Conservation (phyloP, 2,113 vertebrate genomes). For the Epinephelus cyanopodus region DNA sequence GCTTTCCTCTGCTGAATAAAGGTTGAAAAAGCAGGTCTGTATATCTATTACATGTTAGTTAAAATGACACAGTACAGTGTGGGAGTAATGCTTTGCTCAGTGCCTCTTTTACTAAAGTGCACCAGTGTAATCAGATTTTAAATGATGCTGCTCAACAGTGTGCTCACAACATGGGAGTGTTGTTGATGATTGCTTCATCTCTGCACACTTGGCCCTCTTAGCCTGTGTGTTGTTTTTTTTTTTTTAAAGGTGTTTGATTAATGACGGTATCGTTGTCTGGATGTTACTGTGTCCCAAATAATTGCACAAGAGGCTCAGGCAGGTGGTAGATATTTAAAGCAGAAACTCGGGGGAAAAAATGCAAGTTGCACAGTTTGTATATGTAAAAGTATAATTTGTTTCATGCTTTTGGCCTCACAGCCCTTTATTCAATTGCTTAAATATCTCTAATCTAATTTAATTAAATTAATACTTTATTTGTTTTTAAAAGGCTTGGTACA, state of each 20-base stretch:
- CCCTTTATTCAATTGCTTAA: background rate
- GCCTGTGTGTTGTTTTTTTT: background rate
- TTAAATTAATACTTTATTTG: no score
- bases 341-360: background rate
- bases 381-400: background rate
- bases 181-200: constrained; percentile 17
- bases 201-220: background rate
- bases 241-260: constrained; percentile 18
- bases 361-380: background rate
- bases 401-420: background rate
- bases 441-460: background rate
- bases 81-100: background rate
- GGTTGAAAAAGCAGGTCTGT: constrained; percentile 22
- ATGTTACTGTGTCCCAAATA: background rate
- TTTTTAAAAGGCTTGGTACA: no score
- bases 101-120: background rate
- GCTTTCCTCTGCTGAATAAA: background rate
- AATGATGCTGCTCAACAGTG: constrained; percentile 28
- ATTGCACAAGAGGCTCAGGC: background rate
- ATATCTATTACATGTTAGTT: background rate
- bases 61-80: constrained; percentile 24
- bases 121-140: constrained; percentile 24
- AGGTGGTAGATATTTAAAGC: background rate
- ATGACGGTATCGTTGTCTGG: background rate
- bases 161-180: background rate